Conservation (phyloP, 2,888 invertebrate genomes). For the Lydus trimaculatus region DNA sequence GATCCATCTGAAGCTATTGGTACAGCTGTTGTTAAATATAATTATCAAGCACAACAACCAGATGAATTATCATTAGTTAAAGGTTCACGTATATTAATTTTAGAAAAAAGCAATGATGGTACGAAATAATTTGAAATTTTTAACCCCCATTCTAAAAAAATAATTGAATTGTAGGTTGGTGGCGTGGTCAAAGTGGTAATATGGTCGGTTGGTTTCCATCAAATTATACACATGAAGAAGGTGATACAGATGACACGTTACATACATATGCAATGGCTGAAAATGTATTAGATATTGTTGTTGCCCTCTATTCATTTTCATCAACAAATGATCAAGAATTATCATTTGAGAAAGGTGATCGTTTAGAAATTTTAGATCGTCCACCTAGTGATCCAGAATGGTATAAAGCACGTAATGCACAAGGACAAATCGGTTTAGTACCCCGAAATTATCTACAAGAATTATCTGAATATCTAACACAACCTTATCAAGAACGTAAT, state of each 20-base stretch:
- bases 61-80: slow-evolving; percentile 95
- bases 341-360: slow-evolving; percentile 96
- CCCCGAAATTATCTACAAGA: slow-evolving; percentile 95
- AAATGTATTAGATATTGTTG: slow-evolving; percentile 94
- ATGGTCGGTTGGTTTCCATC: slow-evolving; percentile 95
- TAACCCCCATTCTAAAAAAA: no score
- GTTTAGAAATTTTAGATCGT: slow-evolving; percentile 94
- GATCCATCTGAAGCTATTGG: slow-evolving; percentile 89
- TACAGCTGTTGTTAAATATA: slow-evolving; percentile 94
- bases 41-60: slow-evolving; percentile 92
- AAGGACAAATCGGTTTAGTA: slow-evolving; percentile 93
- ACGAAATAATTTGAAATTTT: slow-evolving; percentile 8
- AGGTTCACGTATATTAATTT: slow-evolving; percentile 91
- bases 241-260: slow-evolving; percentile 84
- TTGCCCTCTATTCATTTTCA: slow-evolving; percentile 92
- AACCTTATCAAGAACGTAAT: slow-evolving; percentile 73
- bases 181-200: slow-evolving; percentile 88
- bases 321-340: slow-evolving; percentile 96
- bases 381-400: slow-evolving; percentile 98
- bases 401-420: slow-evolving; percentile 94
- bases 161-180: slow-evolving; percentile 72
- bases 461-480: slow-evolving; percentile 86
- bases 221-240: slow-evolving; percentile 95
- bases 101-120: slow-evolving; percentile 97
- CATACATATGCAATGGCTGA: slow-evolving; percentile 95